A percentile compares a stretch with the other conserved stretches of the same genome.
These are phyloP conservation scores for Gavialis gangeticus DNA, from an alignment of 2,113 vertebrate genomes.

Conservation along the genomic window DNA sequence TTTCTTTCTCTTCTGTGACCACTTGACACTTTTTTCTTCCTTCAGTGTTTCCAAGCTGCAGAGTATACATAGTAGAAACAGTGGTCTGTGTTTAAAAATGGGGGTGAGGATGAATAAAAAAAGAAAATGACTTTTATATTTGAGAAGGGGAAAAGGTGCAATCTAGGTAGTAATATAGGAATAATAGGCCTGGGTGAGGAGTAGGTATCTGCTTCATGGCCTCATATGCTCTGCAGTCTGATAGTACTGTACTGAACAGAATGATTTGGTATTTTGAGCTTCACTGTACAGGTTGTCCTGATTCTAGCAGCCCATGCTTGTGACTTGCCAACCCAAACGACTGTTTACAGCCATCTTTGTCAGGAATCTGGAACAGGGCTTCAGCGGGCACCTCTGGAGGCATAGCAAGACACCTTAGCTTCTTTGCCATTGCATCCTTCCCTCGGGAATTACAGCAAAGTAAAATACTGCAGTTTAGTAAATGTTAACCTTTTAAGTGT, in stretches of 20 bases:
- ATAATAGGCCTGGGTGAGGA: background rate
- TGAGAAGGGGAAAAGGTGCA: background rate
- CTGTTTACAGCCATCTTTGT: too few relatives aligned
- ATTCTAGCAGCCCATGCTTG: too few relatives aligned
- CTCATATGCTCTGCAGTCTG: background rate
- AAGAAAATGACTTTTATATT: background rate
- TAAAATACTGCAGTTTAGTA: background rate
- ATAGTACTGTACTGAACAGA: background rate
- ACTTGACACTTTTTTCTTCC: constrained; percentile 15
- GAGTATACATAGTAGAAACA: background rate
- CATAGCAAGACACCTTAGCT: too few relatives aligned
- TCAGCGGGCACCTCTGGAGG: too few relatives aligned
- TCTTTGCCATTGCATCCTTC: too few relatives aligned
- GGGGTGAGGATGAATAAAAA: background rate
- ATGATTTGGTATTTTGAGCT: background rate
- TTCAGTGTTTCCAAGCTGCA: background rate
- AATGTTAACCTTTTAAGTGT: background rate
- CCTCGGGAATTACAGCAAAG: background rate
- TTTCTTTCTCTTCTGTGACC: background rate
- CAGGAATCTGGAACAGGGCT: too few relatives aligned
- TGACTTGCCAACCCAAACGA: too few relatives aligned
- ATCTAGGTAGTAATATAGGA: background rate
- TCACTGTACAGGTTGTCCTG: background rate
- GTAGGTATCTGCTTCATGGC: rapidly evolving
- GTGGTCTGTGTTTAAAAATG: background rate